A percentile compares a stretch with the other conserved stretches of the same genome.
These are phyloP conservation scores for Syngnathus scovelli DNA, from an alignment of 2,113 vertebrate genomes.

Conservation along the genomic window DNA sequence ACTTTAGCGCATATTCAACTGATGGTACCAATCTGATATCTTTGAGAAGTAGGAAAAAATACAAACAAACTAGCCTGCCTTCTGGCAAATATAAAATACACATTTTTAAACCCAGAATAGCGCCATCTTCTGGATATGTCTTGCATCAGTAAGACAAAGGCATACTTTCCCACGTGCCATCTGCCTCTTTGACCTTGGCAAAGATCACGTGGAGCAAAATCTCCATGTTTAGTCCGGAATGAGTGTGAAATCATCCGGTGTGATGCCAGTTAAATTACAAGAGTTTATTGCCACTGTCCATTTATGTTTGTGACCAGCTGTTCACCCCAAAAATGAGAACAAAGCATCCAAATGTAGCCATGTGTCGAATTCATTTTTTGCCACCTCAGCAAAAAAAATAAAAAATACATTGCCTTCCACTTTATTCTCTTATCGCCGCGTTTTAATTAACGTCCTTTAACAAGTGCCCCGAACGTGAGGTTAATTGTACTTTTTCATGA, in stretches of 20 bases:
- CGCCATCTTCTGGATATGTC: not conserved
- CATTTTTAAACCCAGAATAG: not conserved
- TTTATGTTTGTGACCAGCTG: not conserved
- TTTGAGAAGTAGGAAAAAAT: not conserved
- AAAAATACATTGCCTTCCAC: not conserved
- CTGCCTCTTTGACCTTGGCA: slow-evolving; percentile 43
- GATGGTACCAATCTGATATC: not conserved
- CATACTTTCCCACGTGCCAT: slow-evolving; percentile 21
- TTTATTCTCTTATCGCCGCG: slow-evolving; percentile 21
- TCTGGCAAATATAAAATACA: not conserved
- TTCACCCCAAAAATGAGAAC: not conserved
- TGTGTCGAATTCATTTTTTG: not conserved
- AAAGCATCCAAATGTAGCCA: not conserved
- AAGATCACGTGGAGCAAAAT: slow-evolving; percentile 1
- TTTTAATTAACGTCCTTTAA: slow-evolving; percentile 46
- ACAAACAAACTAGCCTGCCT: too few species aligned
- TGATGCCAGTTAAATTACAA: not conserved
- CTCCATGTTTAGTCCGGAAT: not conserved
- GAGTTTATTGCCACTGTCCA: slow-evolving; percentile 2
- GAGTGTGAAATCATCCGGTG: not conserved
- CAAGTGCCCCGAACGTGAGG: slow-evolving; percentile 14
- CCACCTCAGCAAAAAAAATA: slow-evolving; percentile 14
- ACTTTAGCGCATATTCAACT: not conserved
- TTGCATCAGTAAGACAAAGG: not conserved
- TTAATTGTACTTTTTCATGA: slow-evolving; percentile 42